phyloP scores from a whole-genome alignment of 2,888 invertebrate species.

The Gastracanthus pulcherrimus region DNA sequence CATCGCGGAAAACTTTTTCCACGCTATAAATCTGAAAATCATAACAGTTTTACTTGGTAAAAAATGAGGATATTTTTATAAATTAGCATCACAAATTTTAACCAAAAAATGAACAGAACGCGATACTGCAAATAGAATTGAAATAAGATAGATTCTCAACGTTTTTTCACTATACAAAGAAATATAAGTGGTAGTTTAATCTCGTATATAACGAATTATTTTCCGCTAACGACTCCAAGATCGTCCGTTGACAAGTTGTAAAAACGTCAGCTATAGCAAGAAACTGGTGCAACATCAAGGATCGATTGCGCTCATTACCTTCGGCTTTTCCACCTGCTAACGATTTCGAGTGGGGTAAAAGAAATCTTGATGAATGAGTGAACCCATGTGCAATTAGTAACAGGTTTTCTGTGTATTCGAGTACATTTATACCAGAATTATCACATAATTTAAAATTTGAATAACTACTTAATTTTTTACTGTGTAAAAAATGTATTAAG shows the following conservation, averaged over 20 bases:
- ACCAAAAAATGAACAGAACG: neutral
- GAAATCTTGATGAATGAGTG: conserved; percentile 31
- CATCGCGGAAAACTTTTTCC: conserved; percentile 37
- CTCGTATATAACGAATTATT: neutral
- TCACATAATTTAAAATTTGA: too few species aligned
- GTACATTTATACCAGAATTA: too few species aligned
- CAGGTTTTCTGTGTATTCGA: neutral
- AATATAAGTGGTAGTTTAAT: neutral
- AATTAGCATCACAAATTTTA: neutral
- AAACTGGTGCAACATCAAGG: neutral
- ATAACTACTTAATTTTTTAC: too few species aligned
- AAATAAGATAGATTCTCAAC: too few species aligned
- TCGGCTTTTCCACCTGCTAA: conserved; percentile 20
- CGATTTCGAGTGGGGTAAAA: conserved; percentile 9
- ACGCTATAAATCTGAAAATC: conserved; percentile 41
- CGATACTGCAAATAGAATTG: neutral
- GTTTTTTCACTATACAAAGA: neutral
- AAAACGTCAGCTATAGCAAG: neutral
- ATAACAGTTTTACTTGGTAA: conserved; percentile 20
- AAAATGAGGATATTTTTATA: conserved; percentile 7
- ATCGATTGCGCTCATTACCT: conserved; percentile 24
- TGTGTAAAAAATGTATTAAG: too few species aligned
- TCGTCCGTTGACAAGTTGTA: neutral
- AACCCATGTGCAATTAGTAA: conserved; percentile 17
- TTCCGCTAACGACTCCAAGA: conserved; percentile 2